These are phyloP conservation scores for Onychorhynchus coronatus DNA, from an alignment of 2,113 vertebrate genomes.

Conservation along the genomic window DNA sequence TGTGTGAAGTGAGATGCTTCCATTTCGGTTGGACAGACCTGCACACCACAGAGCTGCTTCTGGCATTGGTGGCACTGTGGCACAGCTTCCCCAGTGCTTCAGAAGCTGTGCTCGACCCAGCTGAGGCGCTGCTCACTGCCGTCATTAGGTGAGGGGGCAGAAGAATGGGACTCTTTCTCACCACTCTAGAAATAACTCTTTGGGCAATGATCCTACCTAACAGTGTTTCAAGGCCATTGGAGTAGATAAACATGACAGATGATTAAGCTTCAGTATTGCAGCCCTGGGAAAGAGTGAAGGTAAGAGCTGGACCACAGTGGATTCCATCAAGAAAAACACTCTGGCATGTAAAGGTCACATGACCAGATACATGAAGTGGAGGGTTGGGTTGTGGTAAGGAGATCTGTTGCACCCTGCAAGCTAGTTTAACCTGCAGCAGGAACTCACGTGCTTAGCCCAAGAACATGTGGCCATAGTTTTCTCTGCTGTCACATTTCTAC, in stretches of 20 bases:
- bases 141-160: accelerated
- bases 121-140: background rate
- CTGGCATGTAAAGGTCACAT: background rate
- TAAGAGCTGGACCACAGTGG: background rate
- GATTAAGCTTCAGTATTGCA: background rate
- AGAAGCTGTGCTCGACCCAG: accelerated
- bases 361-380: background rate
- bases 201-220: background rate
- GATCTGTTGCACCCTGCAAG: background rate
- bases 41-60: background rate
- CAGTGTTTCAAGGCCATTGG: background rate
- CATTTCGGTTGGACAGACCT: accelerated
- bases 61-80: background rate
- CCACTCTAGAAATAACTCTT: background rate
- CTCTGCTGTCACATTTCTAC: background rate
- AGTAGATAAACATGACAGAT: background rate
- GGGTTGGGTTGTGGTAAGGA: background rate
- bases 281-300: background rate
- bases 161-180: background rate
- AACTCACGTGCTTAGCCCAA: background rate
- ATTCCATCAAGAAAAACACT: background rate
- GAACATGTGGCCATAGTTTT: background rate
- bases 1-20: accelerated
- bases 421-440: background rate
- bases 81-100: background rate